A percentile compares a stretch with the other conserved stretches of the same genome.
Conservation (phyloP, 2,113 vertebrate species). For the Scartelaos histophorus region DNA sequence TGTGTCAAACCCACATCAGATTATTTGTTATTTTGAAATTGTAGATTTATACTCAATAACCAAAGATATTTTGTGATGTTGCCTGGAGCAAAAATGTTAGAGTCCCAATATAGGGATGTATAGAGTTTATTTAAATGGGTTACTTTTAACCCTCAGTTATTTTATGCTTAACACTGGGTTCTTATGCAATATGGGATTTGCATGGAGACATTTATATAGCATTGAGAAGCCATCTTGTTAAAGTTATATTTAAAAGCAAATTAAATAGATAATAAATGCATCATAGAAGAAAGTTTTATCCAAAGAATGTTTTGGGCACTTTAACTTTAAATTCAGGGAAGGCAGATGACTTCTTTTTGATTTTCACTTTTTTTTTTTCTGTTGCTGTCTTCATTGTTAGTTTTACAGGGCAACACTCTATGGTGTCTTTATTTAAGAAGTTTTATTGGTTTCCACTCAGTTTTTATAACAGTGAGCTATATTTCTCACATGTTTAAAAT, state of each 20-base stretch:
- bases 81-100: slow-evolving; percentile 71
- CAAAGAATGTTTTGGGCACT: slow-evolving; percentile 63
- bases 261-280: slow-evolving; percentile 16
- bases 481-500: slow-evolving; percentile 22
- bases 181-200: slow-evolving; percentile 31
- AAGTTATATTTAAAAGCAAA: slow-evolving; percentile 29
- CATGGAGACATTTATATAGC: slow-evolving; percentile 21
- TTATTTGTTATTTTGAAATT: slow-evolving; percentile 19
- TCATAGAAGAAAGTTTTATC: slow-evolving; percentile 20
- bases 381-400: slow-evolving; percentile 16
- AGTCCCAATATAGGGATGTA: slow-evolving; percentile 35
- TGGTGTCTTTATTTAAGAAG: slow-evolving; percentile 12
- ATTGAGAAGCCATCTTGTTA: slow-evolving; percentile 32
- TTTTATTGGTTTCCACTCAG: slow-evolving; percentile 24
- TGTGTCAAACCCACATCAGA: slow-evolving; percentile 46
- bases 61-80: slow-evolving; percentile 74
- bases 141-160: slow-evolving; percentile 46
- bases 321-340: slow-evolving; percentile 79
- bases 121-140: slow-evolving; percentile 63
- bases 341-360: slow-evolving; percentile 34
- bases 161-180: slow-evolving; percentile 71
- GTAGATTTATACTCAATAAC: slow-evolving; percentile 61
- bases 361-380: slow-evolving; percentile 9
- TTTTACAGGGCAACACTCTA: slow-evolving; percentile 11
- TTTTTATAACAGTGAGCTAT: slow-evolving; percentile 14